phyloP scores from a whole-genome alignment of 2,113 vertebrate species.

The Lasiurus cinereus region DNA sequence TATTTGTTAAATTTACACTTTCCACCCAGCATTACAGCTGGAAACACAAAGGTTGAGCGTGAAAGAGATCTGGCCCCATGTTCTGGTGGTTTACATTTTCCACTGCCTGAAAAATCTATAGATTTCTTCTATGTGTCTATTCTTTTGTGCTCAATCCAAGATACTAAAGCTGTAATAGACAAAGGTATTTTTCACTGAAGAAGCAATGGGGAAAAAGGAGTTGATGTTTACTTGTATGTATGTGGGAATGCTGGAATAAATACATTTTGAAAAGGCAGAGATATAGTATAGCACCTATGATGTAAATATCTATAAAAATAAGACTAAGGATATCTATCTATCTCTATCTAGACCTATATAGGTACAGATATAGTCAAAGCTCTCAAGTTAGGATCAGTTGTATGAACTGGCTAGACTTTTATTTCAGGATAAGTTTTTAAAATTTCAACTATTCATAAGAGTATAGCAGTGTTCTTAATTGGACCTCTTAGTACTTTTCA shows the following conservation, averaged over 20 bases:
- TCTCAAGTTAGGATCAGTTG: background rate
- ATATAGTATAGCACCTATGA: background rate
- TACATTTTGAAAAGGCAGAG: background rate
- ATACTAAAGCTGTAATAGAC: background rate
- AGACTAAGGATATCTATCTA: background rate
- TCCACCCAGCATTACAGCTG: background rate
- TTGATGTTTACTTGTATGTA: background rate
- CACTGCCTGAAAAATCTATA: background rate
- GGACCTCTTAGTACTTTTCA: conserved; percentile 71
- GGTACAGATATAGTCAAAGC: background rate
- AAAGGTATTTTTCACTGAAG: background rate
- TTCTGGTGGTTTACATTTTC: background rate
- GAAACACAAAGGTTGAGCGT: background rate
- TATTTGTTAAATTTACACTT: background rate
- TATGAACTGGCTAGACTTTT: conserved; percentile 39
- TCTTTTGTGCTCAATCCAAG: background rate
- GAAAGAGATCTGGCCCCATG: background rate
- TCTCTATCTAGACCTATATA: background rate
- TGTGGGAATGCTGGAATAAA: background rate
- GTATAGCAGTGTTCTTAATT: conserved; percentile 75
- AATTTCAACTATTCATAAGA: conserved; percentile 78
- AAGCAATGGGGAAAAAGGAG: background rate
- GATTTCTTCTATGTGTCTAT: background rate
- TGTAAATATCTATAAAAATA: conserved; percentile 12
- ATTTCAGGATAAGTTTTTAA: conserved; percentile 68